phyloP scores from a whole-genome alignment of 2,113 vertebrate genomes.

The Egretta garzetta region DNA sequence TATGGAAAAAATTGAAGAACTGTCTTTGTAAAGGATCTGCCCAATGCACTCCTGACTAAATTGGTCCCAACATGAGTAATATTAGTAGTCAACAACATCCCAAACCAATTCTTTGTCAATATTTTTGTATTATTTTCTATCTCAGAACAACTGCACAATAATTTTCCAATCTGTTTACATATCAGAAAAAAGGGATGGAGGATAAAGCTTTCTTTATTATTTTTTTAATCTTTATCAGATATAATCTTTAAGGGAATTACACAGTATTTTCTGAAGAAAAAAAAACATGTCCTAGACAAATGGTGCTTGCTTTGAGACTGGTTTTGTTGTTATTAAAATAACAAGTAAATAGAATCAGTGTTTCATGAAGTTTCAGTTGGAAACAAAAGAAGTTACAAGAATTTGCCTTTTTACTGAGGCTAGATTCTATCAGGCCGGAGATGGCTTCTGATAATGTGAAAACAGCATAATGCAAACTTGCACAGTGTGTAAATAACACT shows the following conservation, averaged over 20 bases:
- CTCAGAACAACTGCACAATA: not conserved
- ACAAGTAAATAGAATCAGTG: not conserved
- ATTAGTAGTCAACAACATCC: not conserved
- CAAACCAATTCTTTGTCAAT: not conserved
- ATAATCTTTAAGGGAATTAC: not conserved
- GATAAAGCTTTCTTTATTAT: not conserved
- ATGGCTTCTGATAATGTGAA: conserved; percentile 29
- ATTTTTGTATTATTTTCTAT: not conserved
- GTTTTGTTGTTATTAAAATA: not conserved
- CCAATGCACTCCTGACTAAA: not conserved
- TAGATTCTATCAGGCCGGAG: not conserved
- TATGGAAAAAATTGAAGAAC: not conserved
- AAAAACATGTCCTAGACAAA: not conserved
- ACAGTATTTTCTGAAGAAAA: not conserved
- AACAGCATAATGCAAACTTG: not conserved
- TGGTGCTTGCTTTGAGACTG: not conserved
- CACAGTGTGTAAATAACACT: conserved; percentile 25
- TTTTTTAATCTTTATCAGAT: not conserved
- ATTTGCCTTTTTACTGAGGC: not conserved
- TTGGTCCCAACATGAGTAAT: conserved; percentile 2
- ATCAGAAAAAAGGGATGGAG: not conserved
- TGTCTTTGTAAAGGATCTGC: not conserved
- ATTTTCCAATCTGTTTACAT: not conserved
- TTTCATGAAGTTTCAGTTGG: not conserved
- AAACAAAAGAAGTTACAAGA: not conserved